Conservation (phyloP, 2,888 invertebrate genomes). For the Standfussiana lucernea region DNA sequence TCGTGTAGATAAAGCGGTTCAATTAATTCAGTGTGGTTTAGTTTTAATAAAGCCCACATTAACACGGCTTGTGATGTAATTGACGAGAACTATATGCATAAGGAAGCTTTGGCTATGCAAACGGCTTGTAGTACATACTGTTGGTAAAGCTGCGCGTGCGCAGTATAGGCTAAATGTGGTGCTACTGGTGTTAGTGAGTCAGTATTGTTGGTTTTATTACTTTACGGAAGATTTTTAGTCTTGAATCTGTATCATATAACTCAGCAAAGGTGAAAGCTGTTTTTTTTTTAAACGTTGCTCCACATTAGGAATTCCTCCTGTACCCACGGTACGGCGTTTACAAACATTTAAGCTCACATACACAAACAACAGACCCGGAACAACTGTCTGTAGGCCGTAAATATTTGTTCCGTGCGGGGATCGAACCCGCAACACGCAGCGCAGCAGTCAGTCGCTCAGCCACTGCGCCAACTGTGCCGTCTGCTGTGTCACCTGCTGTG, state of each 20-base stretch:
- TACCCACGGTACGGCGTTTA: too few species aligned
- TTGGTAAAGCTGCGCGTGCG: conserved; percentile 21
- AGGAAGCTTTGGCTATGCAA: conserved; percentile 64
- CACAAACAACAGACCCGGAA: too few species aligned
- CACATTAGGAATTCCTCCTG: too few species aligned
- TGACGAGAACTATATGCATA: conserved; percentile 63
- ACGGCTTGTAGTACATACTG: conserved; percentile 32
- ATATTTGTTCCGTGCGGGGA: too few species aligned
- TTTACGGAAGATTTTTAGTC: background rate
- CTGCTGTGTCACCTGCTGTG: too few species aligned
- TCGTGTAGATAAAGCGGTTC: conserved; percentile 52
- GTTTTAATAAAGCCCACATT: conserved; percentile 49
- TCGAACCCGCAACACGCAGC: too few species aligned
- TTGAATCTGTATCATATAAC: background rate
- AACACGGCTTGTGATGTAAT: conserved; percentile 56
- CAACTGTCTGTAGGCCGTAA: too few species aligned
- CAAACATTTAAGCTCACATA: too few species aligned
- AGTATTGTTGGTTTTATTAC: conserved; percentile 1
- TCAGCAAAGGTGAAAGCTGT: too few species aligned
- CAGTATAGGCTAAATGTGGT: conserved; percentile 25
- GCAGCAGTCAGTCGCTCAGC: too few species aligned
- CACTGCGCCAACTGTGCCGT: too few species aligned
- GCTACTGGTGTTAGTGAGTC: conserved; percentile 19
- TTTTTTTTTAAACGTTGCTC: too few species aligned
- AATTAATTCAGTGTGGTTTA: conserved; percentile 50